Evolutionary conservation across 2,888 invertebrate species (phyloP).

Genomic region (Meta bourneti): DNA sequence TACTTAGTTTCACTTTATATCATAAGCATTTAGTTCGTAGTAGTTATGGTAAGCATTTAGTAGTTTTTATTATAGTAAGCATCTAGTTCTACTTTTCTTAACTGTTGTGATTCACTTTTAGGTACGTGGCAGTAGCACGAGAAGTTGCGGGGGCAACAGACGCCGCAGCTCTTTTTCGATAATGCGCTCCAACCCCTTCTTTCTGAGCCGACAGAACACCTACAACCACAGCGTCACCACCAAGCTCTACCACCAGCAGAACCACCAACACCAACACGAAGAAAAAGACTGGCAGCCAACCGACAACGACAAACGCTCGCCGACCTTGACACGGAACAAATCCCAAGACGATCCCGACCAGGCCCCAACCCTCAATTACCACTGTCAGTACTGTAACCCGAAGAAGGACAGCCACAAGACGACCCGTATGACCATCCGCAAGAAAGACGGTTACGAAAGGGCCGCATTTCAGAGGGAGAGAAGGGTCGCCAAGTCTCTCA

Average conservation of each 20-base stretch:
- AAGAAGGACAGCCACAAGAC: conserved; percentile 56
- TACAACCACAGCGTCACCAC: conserved; percentile 68
- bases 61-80: too few relatives aligned
- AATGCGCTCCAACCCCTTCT: conserved; percentile 60
- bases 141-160: conserved; percentile 38
- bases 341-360: conserved; percentile 9
- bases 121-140: conserved; percentile 55
- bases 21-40: too few relatives aligned
- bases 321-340: conserved; percentile 4
- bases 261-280: conserved; percentile 52
- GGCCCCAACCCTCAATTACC: neutral
- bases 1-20: too few relatives aligned
- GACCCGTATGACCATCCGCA: conserved; percentile 55
- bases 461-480: conserved; percentile 76
- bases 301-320: neutral
- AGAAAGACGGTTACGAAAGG: conserved; percentile 75
- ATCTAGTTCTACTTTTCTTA: too few relatives aligned
- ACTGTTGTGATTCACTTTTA: neutral
- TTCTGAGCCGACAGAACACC: conserved; percentile 60
- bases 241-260: conserved; percentile 67
- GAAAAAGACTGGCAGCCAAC: conserved; percentile 20
- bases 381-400: conserved; percentile 69
- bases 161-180: conserved; percentile 68
- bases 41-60: too few relatives aligned
- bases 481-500: conserved; percentile 74